A percentile compares a stretch with the other conserved stretches of the same genome.
These are phyloP conservation scores for Eulemur rufifrons DNA, from an alignment of 2,113 vertebrate genomes.

Conservation along the genomic window DNA sequence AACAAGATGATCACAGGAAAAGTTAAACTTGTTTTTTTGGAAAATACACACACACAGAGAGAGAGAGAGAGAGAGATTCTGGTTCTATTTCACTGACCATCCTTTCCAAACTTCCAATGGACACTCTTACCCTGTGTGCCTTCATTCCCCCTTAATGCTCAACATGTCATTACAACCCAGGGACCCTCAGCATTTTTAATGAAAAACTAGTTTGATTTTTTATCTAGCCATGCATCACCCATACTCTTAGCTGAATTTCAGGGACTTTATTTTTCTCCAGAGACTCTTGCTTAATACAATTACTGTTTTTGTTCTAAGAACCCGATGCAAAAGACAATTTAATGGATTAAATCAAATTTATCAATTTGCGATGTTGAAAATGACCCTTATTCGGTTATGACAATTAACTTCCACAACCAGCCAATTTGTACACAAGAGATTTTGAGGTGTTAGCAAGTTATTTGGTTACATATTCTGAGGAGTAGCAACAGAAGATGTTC, in stretches of 20 bases:
- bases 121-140: neutral
- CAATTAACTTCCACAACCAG: conserved; percentile 45
- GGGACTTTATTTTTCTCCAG: neutral
- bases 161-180: neutral
- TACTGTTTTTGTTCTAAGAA: conserved; percentile 25
- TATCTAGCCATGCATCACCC: neutral
- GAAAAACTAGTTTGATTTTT: neutral
- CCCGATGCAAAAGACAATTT: conserved; percentile 46
- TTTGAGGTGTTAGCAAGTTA: conserved; percentile 52
- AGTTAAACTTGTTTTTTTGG: neutral
- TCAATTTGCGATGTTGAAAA: conserved; percentile 59
- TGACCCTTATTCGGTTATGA: conserved; percentile 50
- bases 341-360: conserved; percentile 9
- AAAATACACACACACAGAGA: neutral
- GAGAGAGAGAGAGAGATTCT: neutral
- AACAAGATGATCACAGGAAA: neutral
- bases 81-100: neutral
- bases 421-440: conserved; percentile 47
- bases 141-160: neutral
- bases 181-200: neutral
- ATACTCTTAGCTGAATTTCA: neutral
- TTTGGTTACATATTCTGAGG: neutral
- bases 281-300: neutral
- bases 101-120: neutral
- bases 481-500: neutral